Evolutionary conservation across 2,797 vertebrate species (phyloP), one percentile per base, ranked within the genome.

Genomic region (Poeciliopsis presidionis): DNA sequence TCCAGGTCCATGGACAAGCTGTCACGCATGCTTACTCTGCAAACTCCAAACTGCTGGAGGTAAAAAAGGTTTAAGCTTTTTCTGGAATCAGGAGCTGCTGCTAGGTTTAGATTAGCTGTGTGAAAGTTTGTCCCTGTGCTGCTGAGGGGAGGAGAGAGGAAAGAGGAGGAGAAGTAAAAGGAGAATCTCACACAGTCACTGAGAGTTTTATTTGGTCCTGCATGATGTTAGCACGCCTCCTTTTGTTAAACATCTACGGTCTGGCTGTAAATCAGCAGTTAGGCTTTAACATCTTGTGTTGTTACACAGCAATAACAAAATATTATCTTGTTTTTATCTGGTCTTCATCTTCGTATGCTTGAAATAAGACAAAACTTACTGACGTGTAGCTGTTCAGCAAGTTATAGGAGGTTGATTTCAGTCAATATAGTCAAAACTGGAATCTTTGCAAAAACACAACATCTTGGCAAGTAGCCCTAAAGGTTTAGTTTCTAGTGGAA

Each of bases 201-300:
- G 7, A 53, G 16, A 85, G 80, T 82, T 85, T 86, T 85, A 85
- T 78, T 86, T 30, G 77, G 55, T 71, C 33, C 80, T 45, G 25
- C 16, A 73, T 70, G 75, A 74, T 80, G 80, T 82, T 82, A 67
- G 87, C 86, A 87, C 88, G 7, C 86, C 88, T 82, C 88, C 82
- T 91, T 53, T 81, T 92, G 96, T 97, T 97, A 97, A 96, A 96
- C 94, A 97, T 97, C 94, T 92, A 97, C 94, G 92, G 92, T 92
- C 72, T 76, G 74, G 83, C 88, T 91, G 95, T 96, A 95, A 95
- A 94, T 96, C 93, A 96, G 88, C 93, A 93, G 91, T 89, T 84
- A 51, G 67, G 74, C 73, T 25, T 70, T 5, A 82, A 75, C 33
- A 14, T 18, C 3, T 3, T 67, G 39, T 75, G 41, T 28, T 51